A percentile compares a stretch with the other conserved stretches of the same genome.
Evolutionary conservation across 1,140 invertebrate genomes (phyloP).

Genomic region (Brachionus plicatilis): DNA sequence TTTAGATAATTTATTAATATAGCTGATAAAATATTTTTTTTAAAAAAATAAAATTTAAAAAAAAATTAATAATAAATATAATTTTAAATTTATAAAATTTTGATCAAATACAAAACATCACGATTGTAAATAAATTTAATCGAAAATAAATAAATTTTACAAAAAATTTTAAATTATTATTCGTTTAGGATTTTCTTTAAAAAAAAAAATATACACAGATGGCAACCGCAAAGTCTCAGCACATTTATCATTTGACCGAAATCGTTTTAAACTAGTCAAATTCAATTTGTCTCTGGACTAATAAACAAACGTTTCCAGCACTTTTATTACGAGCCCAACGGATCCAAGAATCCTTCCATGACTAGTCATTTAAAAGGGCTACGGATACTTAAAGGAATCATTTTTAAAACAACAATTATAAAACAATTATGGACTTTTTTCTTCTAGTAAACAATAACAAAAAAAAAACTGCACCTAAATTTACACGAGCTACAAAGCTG

Average conservation of each 20-base stretch:
- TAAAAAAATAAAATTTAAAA: not conserved
- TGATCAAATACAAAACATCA: conserved; percentile 1
- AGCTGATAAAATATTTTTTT: not conserved
- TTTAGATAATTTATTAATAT: not conserved
- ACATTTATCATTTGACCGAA: not conserved
- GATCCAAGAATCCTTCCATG: not conserved
- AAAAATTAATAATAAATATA: not conserved
- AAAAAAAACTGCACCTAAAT: not conserved
- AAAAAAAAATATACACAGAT: not conserved
- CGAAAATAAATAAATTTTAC: not conserved
- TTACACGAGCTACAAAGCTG: conserved; percentile 10
- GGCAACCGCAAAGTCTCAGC: not conserved
- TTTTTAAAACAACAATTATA: not conserved
- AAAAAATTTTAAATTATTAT: not conserved
- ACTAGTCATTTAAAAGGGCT: not conserved
- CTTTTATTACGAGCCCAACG: not conserved
- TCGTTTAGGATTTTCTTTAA: not conserved
- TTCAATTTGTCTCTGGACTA: not conserved
- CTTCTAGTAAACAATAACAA: not conserved
- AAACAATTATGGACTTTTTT: not conserved
- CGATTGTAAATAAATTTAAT: not conserved
- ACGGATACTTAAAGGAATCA: not conserved
- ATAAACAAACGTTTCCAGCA: not conserved
- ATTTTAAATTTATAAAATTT: not conserved
- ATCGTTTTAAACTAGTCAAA: not conserved